Base-by-base conservation (phyloP, 2,797 vertebrate genomes). In the Gouania willdenowi region DNA sequence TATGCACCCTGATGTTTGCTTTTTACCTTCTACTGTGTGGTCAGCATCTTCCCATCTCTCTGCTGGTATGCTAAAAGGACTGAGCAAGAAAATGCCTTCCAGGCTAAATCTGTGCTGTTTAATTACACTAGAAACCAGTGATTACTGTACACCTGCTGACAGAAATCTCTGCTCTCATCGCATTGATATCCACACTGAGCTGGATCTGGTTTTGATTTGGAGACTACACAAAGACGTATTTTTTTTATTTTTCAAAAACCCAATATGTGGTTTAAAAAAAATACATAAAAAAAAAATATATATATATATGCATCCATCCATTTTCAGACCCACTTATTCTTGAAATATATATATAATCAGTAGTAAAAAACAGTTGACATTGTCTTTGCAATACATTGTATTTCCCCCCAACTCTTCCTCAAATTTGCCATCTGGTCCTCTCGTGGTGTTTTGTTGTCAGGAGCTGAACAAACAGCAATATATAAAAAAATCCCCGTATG, bases 41-140 rank as follows among this genome's bases (percentile, higher is more conserved):
- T 58, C 66, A 76, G 26, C 4, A 3, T 55, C 48, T 36, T 58
- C 71, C 67, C 66, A 68, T 77, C 53, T 72, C 66, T 75, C 49
- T 11, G 30, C 34, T 44, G 40, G 26, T 50, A 41, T 45, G 41
- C 64, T 59, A 49, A 42, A 69, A 39, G 26, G 35, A 58, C 17
- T 41, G 21, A 38, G 19, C 38, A 47, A 50, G 41, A 70, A 76
- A 53, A 2, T 3, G 19, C 11, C n/a, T 12, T 23, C 26, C 5
- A 5, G 44, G 28, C 37, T 46, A 17, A 43, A 65, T 66, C 65
- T 71, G 35, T 29, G 28, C 37, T 54, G 32, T 71, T 54, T 77
- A 67, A 71, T 78, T 71, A 67, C 43, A 49, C 31, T 8, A 31
- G 22, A 49, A 53, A 31, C 40, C 2, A 10, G 21, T 67, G 54